phyloP scores from a whole-genome alignment of 2,888 invertebrate species.

The Urechis unicinctus region DNA sequence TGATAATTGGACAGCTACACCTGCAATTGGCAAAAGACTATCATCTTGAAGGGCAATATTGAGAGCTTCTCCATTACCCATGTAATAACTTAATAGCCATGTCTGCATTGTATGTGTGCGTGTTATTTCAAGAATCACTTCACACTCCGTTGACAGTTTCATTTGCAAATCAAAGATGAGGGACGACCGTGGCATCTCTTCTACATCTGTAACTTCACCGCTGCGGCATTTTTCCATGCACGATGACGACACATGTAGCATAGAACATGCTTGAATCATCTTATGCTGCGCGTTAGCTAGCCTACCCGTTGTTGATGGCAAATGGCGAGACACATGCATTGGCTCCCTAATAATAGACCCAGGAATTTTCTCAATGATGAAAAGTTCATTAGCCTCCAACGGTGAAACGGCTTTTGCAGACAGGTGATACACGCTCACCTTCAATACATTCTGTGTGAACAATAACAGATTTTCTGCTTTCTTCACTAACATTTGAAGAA shows the following conservation, averaged over 20 bases:
- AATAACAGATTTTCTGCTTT: slow-evolving; percentile 34
- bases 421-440: slow-evolving; percentile 31
- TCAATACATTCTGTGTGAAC: slow-evolving; percentile 38
- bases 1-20: slow-evolving; percentile 28
- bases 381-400: slow-evolving; percentile 12
- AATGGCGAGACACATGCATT: slow-evolving; percentile 7
- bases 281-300: slow-evolving; percentile 6
- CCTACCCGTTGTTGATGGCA: slow-evolving; percentile 3
- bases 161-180: background rate
- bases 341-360: slow-evolving; percentile 19
- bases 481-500: slow-evolving; percentile 29
- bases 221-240: slow-evolving; percentile 4
- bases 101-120: slow-evolving; percentile 4
- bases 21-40: slow-evolving; percentile 25
- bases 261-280: slow-evolving; percentile 7
- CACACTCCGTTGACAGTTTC: slow-evolving; percentile 3
- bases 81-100: slow-evolving; percentile 19
- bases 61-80: slow-evolving; percentile 20
- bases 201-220: background rate
- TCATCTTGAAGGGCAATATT: slow-evolving; percentile 21
- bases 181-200: slow-evolving; percentile 1
- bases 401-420: slow-evolving; percentile 6
- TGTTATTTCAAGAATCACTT: slow-evolving; percentile 8
- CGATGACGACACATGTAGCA: slow-evolving; percentile 9
- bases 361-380: slow-evolving; percentile 17